phyloP scores from a whole-genome alignment of 2,113 vertebrate genomes.

The Myotis yumanensis region DNA sequence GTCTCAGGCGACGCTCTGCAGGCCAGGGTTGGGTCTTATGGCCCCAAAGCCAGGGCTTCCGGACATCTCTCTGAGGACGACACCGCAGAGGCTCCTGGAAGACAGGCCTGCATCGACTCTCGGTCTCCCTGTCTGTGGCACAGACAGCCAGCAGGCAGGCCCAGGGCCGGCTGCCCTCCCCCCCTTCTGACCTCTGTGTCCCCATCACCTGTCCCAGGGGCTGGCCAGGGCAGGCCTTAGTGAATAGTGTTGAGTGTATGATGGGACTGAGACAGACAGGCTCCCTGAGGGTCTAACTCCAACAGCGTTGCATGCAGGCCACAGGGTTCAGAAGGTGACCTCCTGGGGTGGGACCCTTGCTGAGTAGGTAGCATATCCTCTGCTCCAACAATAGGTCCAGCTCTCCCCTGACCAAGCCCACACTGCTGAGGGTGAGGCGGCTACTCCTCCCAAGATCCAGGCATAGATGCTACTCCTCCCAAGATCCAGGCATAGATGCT shows the following conservation, averaged over 20 bases:
- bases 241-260: background rate
- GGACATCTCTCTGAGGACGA: background rate
- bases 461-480: background rate
- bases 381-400: background rate
- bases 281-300: background rate
- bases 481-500: background rate
- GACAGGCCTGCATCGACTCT: accelerated
- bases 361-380: background rate
- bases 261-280: background rate
- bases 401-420: background rate
- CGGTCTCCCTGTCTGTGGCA: background rate
- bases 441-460: background rate
- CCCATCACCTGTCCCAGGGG: background rate
- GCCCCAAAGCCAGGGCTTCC: background rate
- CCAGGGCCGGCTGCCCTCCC: background rate
- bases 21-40: accelerated
- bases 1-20: background rate
- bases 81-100: background rate
- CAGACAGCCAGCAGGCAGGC: background rate
- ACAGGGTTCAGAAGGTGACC: background rate
- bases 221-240: background rate
- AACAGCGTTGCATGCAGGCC: background rate
- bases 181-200: background rate
- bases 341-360: background rate
- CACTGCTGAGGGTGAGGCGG: accelerated